phyloP scores from a whole-genome alignment of 2,888 invertebrate genomes.

The Anthoptus insignis region DNA sequence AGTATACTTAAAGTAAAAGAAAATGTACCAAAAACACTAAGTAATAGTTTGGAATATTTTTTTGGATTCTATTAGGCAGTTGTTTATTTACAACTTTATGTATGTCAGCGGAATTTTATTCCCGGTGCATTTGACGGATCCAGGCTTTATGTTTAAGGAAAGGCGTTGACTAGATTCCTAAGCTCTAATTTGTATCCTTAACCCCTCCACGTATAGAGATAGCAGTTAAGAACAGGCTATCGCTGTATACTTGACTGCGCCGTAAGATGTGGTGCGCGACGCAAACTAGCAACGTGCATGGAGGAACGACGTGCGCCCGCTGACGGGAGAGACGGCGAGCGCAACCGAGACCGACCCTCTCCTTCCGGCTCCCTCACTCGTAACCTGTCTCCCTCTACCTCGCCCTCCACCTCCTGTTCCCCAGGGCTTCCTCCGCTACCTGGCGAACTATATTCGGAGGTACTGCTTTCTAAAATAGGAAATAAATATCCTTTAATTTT shows the following conservation, averaged over 20 bases:
- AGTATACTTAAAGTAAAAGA: too few relatives aligned
- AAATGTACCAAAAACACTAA: too few relatives aligned
- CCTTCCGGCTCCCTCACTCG: constrained; percentile 2
- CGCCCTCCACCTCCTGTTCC: neutral
- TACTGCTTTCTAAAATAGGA: neutral
- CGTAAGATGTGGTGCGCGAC: constrained; percentile 66
- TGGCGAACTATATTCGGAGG: neutral
- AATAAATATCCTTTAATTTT: too few relatives aligned
- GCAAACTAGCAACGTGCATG: constrained; percentile 73
- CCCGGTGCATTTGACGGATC: too few relatives aligned
- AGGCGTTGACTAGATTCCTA: too few relatives aligned
- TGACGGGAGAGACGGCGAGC: constrained; percentile 47
- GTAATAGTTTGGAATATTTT: too few relatives aligned
- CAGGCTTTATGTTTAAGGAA: too few relatives aligned
- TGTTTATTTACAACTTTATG: too few relatives aligned
- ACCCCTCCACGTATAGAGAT: too few relatives aligned
- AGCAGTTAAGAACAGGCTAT: neutral
- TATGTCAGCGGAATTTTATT: too few relatives aligned
- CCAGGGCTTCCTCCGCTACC: neutral
- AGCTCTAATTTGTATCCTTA: too few relatives aligned
- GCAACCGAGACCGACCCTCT: constrained; percentile 27
- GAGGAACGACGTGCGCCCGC: constrained; percentile 66
- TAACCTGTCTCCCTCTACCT: neutral
- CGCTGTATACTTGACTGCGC: constrained; percentile 26
- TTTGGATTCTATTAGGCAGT: too few relatives aligned